phyloP scores from a whole-genome alignment of 2,113 vertebrate species.

The Austrofundulus limnaeus region DNA sequence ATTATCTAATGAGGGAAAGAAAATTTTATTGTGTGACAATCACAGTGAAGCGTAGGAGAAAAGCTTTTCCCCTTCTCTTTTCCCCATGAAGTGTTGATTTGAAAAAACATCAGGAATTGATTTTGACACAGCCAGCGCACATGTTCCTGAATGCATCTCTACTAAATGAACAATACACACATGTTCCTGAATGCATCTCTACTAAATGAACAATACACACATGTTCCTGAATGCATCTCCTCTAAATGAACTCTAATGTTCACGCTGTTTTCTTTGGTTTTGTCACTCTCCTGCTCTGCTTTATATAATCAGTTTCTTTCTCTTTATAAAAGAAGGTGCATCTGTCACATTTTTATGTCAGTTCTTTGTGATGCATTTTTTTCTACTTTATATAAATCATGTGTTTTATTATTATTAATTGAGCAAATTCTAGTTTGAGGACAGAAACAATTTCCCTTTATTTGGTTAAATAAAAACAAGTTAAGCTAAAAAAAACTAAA shows the following conservation, averaged over 20 bases:
- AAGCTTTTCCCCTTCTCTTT: not conserved
- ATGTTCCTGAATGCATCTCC: slow-evolving; percentile 11
- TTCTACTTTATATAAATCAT: not conserved
- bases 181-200: slow-evolving; percentile 11
- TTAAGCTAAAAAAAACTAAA: slow-evolving; percentile 17
- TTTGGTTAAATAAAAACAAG: slow-evolving; percentile 6
- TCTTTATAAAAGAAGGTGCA: slow-evolving; percentile 11
- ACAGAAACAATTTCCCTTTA: not conserved
- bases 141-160: slow-evolving; percentile 3
- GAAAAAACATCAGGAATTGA: not conserved
- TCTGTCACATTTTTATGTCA: slow-evolving; percentile 11
- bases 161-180: not conserved
- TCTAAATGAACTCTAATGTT: slow-evolving; percentile 8
- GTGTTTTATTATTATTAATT: not conserved
- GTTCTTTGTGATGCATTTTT: not conserved
- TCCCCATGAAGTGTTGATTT: not conserved
- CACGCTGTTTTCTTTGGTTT: not conserved
- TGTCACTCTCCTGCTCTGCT: not conserved
- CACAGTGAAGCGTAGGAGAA: slow-evolving; percentile 18
- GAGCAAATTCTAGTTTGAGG: not conserved
- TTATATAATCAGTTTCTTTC: not conserved
- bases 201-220: not conserved
- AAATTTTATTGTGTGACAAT: slow-evolving; percentile 6
- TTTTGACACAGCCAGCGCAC: slow-evolving; percentile 20
- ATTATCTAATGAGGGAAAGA: slow-evolving; percentile 24